Percentiles rank a stretch among this genome's conserved stretches.
phyloP scores from a whole-genome alignment of 2,888 invertebrate genomes.

The Rhopalosiphum nymphaeae region DNA sequence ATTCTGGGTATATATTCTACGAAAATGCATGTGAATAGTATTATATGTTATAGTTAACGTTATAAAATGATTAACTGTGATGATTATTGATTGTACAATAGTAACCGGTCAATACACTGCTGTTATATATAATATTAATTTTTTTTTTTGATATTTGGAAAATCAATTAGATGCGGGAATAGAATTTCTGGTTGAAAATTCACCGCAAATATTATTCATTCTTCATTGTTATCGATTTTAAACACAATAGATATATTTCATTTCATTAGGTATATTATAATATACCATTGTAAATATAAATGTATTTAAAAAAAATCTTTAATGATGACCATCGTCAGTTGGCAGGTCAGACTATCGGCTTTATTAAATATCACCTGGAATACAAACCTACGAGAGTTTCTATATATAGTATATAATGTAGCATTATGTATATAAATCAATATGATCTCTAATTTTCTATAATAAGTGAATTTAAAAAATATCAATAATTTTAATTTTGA shows the following conservation, averaged over 20 bases:
- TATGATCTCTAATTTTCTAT: neutral
- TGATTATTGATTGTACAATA: neutral
- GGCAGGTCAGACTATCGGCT: neutral
- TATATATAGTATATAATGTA: neutral
- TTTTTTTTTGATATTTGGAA: neutral
- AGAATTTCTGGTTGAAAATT: neutral
- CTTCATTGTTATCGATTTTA: neutral
- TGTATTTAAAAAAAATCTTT: neutral
- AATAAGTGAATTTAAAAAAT: constrained; percentile 9
- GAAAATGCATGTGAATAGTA: neutral
- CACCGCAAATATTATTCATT: neutral
- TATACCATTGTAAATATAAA: neutral
- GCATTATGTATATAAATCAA: constrained; percentile 36
- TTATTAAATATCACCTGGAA: constrained; percentile 24
- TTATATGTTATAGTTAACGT: no score
- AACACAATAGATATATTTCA: neutral
- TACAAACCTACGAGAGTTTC: neutral
- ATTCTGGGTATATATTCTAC: neutral
- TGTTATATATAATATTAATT: neutral
- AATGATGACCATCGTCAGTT: neutral
- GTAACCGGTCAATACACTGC: neutral
- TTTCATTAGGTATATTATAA: neutral
- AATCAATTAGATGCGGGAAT: neutral
- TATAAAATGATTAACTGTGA: no score
- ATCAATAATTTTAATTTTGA: neutral